Evolutionary conservation across 1,140 invertebrate species (phyloP).

Genomic region (Popillia japonica): DNA sequence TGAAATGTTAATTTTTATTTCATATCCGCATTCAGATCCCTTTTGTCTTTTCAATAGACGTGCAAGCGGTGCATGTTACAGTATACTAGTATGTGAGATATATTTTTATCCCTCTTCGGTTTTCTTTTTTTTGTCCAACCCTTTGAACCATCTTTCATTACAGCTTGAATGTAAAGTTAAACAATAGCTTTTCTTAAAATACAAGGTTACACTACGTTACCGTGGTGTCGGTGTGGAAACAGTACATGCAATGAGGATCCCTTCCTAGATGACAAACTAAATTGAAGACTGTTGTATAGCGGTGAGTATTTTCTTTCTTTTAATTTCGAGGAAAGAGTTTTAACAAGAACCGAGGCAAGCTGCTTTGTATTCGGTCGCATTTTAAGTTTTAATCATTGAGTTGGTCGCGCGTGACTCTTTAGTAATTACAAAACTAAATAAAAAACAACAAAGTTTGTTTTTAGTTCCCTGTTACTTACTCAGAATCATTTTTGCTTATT

Average conservation of each 20-base stretch:
- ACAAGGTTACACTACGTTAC: conserved; percentile 41
- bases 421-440: background rate
- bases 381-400: conserved; percentile 31
- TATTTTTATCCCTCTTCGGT: conserved; percentile 42
- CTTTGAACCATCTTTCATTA: conserved; percentile 49
- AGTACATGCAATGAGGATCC: conserved; percentile 16
- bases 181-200: conserved; percentile 42
- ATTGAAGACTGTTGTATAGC: background rate
- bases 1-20: conserved; percentile 52
- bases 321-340: background rate
- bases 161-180: conserved; percentile 46
- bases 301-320: conserved; percentile 16
- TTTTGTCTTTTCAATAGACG: conserved; percentile 44
- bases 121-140: conserved; percentile 44
- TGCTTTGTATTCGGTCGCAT: conserved; percentile 7
- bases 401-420: background rate
- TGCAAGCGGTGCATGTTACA: conserved; percentile 20
- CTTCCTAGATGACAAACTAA: background rate
- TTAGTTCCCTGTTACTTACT: no score
- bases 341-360: background rate
- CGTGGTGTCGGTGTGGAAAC: background rate
- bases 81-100: conserved; percentile 10
- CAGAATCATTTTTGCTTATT: no score
- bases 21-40: conserved; percentile 48
- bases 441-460: background rate